These are phyloP conservation scores for Pomacea maculata DNA, from an alignment of 1,140 invertebrate genomes.

Conservation along the genomic window DNA sequence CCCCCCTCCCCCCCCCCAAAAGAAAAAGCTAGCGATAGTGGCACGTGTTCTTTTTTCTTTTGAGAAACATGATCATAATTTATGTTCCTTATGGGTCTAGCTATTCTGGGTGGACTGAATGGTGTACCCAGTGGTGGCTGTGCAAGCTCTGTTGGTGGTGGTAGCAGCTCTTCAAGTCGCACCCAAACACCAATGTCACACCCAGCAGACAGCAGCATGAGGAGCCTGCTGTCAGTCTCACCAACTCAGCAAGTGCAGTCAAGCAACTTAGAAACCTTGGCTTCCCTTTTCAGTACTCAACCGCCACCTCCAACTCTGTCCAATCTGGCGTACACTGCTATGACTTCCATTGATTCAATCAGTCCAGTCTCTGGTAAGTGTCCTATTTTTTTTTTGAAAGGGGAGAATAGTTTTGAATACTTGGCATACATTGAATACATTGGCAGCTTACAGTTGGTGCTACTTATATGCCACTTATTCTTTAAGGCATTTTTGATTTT, in stretches of 20 bases:
- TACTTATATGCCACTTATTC: too few species aligned
- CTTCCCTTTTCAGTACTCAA: constrained; percentile 1
- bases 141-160: not conserved
- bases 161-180: constrained; percentile 12
- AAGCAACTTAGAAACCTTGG: constrained; percentile 14
- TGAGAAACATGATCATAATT: too few species aligned
- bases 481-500: too few species aligned
- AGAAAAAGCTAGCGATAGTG: too few species aligned
- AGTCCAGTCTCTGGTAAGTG: constrained; percentile 10
- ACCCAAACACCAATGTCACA: constrained; percentile 9
- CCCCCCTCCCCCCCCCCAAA: too few species aligned
- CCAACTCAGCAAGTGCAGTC: constrained; percentile 18
- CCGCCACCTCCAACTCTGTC: constrained; percentile 10
- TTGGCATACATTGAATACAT: too few species aligned
- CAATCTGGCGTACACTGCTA: constrained; percentile 7
- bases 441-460: not conserved
- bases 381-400: not conserved
- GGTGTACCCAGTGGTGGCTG: not conserved
- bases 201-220: not conserved
- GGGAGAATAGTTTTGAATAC: not conserved
- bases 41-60: too few species aligned
- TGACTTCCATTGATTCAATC: not conserved
- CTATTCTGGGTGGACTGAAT: constrained; percentile 14
- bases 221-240: constrained; percentile 10
- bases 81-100: not conserved